phyloP scores from a whole-genome alignment of 2,888 invertebrate species.

The Stenoptilia bipunctidactyla region DNA sequence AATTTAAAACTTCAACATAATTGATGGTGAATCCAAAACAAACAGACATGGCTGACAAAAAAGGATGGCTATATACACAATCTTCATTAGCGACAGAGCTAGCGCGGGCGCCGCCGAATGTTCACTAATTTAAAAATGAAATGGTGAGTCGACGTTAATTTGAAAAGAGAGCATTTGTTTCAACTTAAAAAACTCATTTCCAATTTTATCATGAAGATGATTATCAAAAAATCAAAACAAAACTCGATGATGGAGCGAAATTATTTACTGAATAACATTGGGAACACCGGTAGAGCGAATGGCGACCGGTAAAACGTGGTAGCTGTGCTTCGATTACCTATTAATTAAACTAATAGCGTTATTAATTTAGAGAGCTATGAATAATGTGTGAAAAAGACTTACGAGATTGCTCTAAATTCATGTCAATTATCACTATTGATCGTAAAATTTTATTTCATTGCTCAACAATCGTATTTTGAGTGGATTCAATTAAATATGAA shows the following conservation, averaged over 20 bases:
- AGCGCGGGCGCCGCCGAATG: slow-evolving; percentile 36
- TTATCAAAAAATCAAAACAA: slow-evolving; percentile 47
- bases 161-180: slow-evolving; percentile 25
- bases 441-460: no score
- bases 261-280: slow-evolving; percentile 39
- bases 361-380: not conserved
- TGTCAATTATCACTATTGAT: no score
- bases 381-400: no score
- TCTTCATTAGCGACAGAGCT: slow-evolving; percentile 54
- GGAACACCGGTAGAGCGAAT: no score
- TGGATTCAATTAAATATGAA: no score
- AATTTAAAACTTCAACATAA: slow-evolving; percentile 66
- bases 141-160: slow-evolving; percentile 43
- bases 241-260: slow-evolving; percentile 47
- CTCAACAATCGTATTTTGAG: no score
- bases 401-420: no score
- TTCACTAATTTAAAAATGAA: slow-evolving; percentile 40
- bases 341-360: not conserved
- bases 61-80: slow-evolving; percentile 58
- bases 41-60: slow-evolving; percentile 68
- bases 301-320: no score
- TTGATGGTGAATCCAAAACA: slow-evolving; percentile 67
- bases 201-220: slow-evolving; percentile 44
- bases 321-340: no score
- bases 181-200: slow-evolving; percentile 41